Conservation (phyloP, 2,888 invertebrate genomes). For the Scaptomyza polygonia region DNA sequence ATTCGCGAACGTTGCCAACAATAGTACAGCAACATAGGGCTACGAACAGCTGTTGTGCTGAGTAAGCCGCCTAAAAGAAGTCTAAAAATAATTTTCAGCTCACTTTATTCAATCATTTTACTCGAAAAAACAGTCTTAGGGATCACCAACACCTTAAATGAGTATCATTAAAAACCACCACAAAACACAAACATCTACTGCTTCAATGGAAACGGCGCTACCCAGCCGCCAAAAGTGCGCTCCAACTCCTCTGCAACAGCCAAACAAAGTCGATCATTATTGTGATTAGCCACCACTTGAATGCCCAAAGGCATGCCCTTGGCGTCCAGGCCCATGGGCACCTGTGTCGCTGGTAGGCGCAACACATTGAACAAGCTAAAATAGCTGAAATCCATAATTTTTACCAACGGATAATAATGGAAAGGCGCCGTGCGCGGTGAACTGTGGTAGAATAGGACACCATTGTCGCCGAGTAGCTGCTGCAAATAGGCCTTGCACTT, state of each 20-base stretch:
- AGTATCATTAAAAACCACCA: constrained; percentile 4
- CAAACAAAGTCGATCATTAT: constrained; percentile 93
- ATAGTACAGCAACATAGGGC: neutral
- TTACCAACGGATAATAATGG: constrained; percentile 91
- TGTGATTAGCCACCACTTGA: constrained; percentile 92
- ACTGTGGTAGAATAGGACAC: constrained; percentile 93
- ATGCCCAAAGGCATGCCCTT: constrained; percentile 94
- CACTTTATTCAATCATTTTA: constrained; percentile 6
- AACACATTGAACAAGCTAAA: constrained; percentile 94
- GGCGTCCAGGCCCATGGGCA: constrained; percentile 92
- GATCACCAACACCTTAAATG: constrained; percentile 54
- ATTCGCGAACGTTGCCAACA: neutral
- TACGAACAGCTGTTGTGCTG: neutral
- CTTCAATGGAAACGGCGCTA: constrained; percentile 86
- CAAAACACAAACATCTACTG: constrained; percentile 32
- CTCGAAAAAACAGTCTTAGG: constrained; percentile 31
- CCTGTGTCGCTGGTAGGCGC: constrained; percentile 89
- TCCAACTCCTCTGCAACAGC: constrained; percentile 96
- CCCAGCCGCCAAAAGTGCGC: constrained; percentile 95
- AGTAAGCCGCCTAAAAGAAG: constrained; percentile 7
- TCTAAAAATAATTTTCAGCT: neutral
- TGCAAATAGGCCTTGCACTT: constrained; percentile 87
- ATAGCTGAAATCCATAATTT: constrained; percentile 93
- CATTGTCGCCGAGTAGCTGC: constrained; percentile 90
- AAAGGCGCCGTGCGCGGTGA: constrained; percentile 92